These are phyloP conservation scores for Trichopria drosophilae DNA, from an alignment of 2,888 invertebrate species.

Conservation along the genomic window DNA sequence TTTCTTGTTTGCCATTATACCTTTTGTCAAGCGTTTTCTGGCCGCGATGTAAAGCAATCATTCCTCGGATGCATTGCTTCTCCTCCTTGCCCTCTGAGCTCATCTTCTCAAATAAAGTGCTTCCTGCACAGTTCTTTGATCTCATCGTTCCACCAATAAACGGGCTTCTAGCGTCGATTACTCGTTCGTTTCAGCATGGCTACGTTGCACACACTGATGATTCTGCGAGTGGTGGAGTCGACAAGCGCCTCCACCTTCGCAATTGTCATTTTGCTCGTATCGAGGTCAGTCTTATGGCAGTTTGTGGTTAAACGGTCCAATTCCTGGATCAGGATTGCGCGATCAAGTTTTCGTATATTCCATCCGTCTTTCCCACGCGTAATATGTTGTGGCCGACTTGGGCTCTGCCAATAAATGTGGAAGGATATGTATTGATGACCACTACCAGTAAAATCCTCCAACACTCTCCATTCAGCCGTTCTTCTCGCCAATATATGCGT, in stretches of 20 bases:
- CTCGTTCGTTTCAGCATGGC: constrained; percentile 16
- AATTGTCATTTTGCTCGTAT: too few relatives aligned
- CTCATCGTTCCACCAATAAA: constrained; percentile 38
- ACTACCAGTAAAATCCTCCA: constrained; percentile 25
- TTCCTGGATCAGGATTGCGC: constrained; percentile 4
- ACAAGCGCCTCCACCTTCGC: neutral
- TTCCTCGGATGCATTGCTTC: neutral
- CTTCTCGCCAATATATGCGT: too few relatives aligned
- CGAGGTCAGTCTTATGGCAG: too few relatives aligned
- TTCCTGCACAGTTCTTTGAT: too few relatives aligned
- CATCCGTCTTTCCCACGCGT: constrained; percentile 4
- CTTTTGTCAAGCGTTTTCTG: constrained; percentile 8
- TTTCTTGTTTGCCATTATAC: constrained; percentile 29
- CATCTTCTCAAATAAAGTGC: constrained; percentile 24
- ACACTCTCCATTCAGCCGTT: constrained; percentile 12
- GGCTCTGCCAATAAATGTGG: too few relatives aligned
- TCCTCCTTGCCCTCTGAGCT: constrained; percentile 19
- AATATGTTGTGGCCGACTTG: too few relatives aligned
- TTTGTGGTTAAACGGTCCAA: too few relatives aligned
- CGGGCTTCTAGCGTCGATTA: constrained; percentile 13
- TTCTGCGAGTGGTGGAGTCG: neutral
- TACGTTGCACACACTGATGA: constrained; percentile 13
- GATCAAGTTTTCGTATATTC: constrained; percentile 20
- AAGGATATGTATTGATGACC: constrained; percentile 29
- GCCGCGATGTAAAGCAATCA: constrained; percentile 13